Conservation (phyloP, 2,888 invertebrate genomes). For the Lithosia quadra region DNA sequence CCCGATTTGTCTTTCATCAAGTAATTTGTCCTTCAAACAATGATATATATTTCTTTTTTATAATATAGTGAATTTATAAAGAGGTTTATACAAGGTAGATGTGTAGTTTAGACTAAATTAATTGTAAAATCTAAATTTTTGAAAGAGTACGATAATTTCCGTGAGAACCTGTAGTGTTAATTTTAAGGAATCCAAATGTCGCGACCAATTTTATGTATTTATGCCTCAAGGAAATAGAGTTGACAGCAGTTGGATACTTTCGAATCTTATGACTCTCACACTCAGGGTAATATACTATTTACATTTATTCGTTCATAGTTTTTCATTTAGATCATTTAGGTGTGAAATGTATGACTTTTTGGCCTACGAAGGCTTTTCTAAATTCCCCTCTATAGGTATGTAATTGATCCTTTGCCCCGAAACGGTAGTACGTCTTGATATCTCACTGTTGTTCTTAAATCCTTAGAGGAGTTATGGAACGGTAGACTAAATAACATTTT, state of each 20-base stretch:
- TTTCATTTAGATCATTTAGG: constrained; percentile 69
- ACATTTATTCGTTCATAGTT: constrained; percentile 66
- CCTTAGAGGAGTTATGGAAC: constrained; percentile 68
- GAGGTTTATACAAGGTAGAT: constrained; percentile 87
- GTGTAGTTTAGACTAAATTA: constrained; percentile 76
- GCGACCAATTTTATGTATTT: constrained; percentile 81
- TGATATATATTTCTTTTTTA: constrained; percentile 53
- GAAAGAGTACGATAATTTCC: constrained; percentile 62
- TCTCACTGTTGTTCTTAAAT: constrained; percentile 69
- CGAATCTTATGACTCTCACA: constrained; percentile 84
- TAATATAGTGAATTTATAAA: constrained; percentile 79
- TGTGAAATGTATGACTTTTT: constrained; percentile 74
- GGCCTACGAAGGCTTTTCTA: constrained; percentile 70
- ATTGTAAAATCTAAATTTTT: constrained; percentile 71
- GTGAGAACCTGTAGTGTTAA: constrained; percentile 74
- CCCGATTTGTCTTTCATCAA: constrained; percentile 44
- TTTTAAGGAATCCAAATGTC: constrained; percentile 74
- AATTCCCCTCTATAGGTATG: constrained; percentile 51
- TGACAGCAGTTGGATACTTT: constrained; percentile 59
- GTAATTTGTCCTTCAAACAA: constrained; percentile 49
- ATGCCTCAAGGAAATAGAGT: constrained; percentile 67
- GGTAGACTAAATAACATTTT: constrained; percentile 54
- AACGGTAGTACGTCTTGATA: constrained; percentile 54
- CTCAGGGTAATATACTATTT: constrained; percentile 83
- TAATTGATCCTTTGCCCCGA: constrained; percentile 46